Percentiles rank a stretch among this genome's conserved stretches.
Conservation (phyloP, 2,797 vertebrate species). For the Sorex maritimensis region DNA sequence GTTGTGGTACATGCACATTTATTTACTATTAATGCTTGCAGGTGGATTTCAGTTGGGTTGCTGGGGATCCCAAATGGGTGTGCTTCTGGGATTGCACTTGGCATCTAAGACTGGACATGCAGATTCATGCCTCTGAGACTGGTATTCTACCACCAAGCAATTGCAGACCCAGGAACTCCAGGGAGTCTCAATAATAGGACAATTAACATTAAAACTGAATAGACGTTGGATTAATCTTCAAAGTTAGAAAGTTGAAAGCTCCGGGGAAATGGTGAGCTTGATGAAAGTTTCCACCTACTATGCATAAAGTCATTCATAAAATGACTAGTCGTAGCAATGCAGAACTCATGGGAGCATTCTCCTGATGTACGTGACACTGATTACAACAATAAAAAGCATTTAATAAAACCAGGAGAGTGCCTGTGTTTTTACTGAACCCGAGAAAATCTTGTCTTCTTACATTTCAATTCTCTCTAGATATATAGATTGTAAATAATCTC, state of each 20-base stretch:
- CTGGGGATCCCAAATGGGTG: too few species aligned
- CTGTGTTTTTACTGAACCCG: neutral
- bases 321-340: neutral
- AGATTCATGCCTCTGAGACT: too few species aligned
- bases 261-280: neutral
- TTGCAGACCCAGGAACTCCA: too few species aligned
- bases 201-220: neutral
- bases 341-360: neutral
- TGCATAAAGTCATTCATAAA: neutral
- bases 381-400: neutral
- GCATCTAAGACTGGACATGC: too few species aligned
- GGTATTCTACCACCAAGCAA: too few species aligned
- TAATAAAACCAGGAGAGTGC: neutral
- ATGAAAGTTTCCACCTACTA: neutral
- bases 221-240: neutral
- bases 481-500: neutral
- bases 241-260: neutral
- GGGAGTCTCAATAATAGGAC: too few species aligned
- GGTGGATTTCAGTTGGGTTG: neutral
- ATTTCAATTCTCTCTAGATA: constrained; percentile 26
- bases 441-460: neutral
- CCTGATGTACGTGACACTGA: neutral
- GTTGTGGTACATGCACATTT: too few species aligned
- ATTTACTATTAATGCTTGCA: too few species aligned
- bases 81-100: neutral